These are phyloP conservation scores for Pterocles orientalis DNA, from an alignment of 2,113 vertebrate species.

Conservation along the genomic window DNA sequence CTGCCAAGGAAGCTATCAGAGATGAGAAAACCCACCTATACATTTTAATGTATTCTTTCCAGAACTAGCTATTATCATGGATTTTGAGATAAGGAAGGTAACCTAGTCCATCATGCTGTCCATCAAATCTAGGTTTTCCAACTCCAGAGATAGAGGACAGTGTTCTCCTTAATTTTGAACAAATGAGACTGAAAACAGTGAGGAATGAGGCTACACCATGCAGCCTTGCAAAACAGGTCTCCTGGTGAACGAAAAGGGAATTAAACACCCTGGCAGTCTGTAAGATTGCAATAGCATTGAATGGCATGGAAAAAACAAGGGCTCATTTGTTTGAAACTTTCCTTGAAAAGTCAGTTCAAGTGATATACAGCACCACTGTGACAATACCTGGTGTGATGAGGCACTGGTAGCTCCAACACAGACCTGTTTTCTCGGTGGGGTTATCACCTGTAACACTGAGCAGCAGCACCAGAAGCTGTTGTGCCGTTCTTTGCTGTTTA, in stretches of 20 bases:
- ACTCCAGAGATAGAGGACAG: background rate
- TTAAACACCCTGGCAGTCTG: background rate
- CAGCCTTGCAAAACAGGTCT: background rate
- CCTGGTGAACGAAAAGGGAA: background rate
- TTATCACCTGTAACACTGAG: background rate
- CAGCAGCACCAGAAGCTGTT: background rate
- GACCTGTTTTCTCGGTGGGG: background rate
- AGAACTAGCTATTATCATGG: background rate
- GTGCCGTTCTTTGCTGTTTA: background rate
- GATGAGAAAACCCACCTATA: background rate
- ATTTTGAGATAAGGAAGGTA: background rate
- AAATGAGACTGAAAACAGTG: background rate
- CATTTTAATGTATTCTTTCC: background rate
- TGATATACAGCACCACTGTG: background rate
- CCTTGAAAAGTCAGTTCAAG: background rate
- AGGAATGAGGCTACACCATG: background rate
- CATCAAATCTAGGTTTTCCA: background rate
- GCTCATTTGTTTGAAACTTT: background rate
- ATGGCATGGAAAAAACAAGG: background rate
- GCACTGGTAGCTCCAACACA: background rate
- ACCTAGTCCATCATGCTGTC: background rate
- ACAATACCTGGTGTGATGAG: background rate
- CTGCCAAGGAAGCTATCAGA: background rate
- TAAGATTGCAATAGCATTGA: background rate
- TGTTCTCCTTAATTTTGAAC: background rate